Conservation (phyloP, 2,113 vertebrate species). For the Oreochromis aureus region DNA sequence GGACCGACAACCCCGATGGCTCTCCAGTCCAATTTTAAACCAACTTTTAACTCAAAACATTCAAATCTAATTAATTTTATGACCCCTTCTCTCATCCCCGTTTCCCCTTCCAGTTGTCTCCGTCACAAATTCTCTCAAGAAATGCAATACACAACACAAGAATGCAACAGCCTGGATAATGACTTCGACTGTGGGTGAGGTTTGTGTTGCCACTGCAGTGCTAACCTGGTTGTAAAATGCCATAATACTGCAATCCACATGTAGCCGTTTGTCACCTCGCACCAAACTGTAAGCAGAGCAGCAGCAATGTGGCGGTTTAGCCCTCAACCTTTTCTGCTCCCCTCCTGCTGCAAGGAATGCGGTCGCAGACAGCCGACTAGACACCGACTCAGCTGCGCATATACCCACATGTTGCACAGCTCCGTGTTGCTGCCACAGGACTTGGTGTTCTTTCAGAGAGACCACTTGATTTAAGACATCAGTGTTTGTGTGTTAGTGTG, state of each 20-base stretch:
- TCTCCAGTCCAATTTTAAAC: background rate
- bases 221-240: constrained; percentile 59
- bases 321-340: background rate
- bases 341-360: constrained; percentile 47
- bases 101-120: background rate
- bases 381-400: constrained; percentile 26
- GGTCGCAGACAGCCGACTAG: background rate
- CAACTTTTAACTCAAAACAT: background rate
- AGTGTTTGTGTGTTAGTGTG: background rate
- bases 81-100: background rate
- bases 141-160: background rate
- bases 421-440: background rate
- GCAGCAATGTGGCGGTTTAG: constrained; percentile 10
- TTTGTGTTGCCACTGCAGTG: constrained; percentile 30
- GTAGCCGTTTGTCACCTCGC: constrained; percentile 58
- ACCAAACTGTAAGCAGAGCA: constrained; percentile 55
- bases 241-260: constrained; percentile 60
- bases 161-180: background rate
- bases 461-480: background rate
- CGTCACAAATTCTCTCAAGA: background rate
- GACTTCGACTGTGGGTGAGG: background rate
- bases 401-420: background rate
- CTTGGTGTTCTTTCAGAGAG: background rate
- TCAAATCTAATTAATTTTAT: background rate
- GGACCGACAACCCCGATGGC: background rate